Evolutionary conservation across 2,113 vertebrate genomes (phyloP), one percentile per base, ranked within the genome.

Genomic region (Felis chaus): DNA sequence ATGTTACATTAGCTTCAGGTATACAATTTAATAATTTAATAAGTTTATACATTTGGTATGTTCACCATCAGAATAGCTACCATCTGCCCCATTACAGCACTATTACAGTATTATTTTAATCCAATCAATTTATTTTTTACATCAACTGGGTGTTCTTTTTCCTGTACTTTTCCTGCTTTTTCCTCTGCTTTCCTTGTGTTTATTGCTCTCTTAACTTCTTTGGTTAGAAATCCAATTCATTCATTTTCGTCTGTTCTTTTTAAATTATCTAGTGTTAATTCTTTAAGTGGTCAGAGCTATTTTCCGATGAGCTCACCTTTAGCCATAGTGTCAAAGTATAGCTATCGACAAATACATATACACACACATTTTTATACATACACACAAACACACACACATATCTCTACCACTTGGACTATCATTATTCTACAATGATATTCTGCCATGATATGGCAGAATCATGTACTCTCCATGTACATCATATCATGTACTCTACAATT

Each of bases 121-220:
- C 41, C 53, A 97, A 94, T n/a, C 84, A 29, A 61, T 93, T 94
- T 53, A 36, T 71, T 88, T 87, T 90, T 93, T n/a, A 39, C 73
- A 79, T 55, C 5, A 31, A 18, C 41, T 94, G 1, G 33, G 8
- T 9, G 14, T 53, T 21, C 45, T 39, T 33, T 78, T 71, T 13
- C 63, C 41, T 93, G 78, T 79, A 93, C 29, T 84, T 78, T 71
- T 13, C 63, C 50, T 93, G 78, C 73, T 91, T 23, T 84, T 76
- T 85, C 36, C 61, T 89, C 74, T 81, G 79, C 31, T 97, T 92
- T 55, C 5, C 31, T 29, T 85, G 11, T 89, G 36, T 71, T 92
- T 78, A 89, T 41, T 76, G 21, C 23, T 84, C 71, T 85, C 9
- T 66, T 90, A 83, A 92, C 21, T 90, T 89, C 73, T 87, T 27